These are phyloP conservation scores for Pseudococcus longispinus DNA, from an alignment of 2,888 invertebrate genomes.

Conservation along the genomic window DNA sequence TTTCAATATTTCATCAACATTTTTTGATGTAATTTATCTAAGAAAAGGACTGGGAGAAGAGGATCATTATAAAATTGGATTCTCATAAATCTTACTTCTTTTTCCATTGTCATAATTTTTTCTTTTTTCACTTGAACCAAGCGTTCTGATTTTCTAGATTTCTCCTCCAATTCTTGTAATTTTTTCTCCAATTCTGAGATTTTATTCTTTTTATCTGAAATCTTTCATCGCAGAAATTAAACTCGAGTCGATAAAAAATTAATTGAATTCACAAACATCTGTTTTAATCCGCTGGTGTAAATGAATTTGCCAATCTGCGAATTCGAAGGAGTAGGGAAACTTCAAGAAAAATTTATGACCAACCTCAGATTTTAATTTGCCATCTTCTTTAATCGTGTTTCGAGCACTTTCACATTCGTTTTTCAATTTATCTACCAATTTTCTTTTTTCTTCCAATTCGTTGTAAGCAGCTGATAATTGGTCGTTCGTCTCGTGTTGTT, in stretches of 20 bases:
- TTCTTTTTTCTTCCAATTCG: slow-evolving; percentile 70
- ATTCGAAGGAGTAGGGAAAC: not conserved
- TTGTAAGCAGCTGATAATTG: slow-evolving; percentile 28
- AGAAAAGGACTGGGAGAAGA: not conserved
- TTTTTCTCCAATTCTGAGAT: slow-evolving; percentile 72
- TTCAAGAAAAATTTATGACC: not conserved
- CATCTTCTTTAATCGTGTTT: slow-evolving; percentile 68
- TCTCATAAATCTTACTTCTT: slow-evolving; percentile 65
- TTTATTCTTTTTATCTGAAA: slow-evolving; percentile 71
- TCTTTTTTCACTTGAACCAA: slow-evolving; percentile 68
- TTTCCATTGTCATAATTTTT: slow-evolving; percentile 69
- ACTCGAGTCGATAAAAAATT: not conserved
- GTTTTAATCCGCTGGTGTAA: not conserved
- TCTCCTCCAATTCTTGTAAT: slow-evolving; percentile 73
- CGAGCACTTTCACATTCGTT: slow-evolving; percentile 67
- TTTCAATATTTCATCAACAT: too few relatives aligned
- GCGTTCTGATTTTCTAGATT: slow-evolving; percentile 69
- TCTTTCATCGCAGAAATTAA: slow-evolving; percentile 63
- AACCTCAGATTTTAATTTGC: slow-evolving; percentile 68
- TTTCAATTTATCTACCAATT: slow-evolving; percentile 69
- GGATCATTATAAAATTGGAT: not conserved
- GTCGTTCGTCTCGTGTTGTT: slow-evolving; percentile 64
- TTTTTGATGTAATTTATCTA: too few relatives aligned
- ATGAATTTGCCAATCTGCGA: not conserved
- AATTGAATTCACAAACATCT: not conserved